Base-by-base conservation (phyloP, 2,888 invertebrate genomes). In the Eupithecia tripunctaria region DNA sequence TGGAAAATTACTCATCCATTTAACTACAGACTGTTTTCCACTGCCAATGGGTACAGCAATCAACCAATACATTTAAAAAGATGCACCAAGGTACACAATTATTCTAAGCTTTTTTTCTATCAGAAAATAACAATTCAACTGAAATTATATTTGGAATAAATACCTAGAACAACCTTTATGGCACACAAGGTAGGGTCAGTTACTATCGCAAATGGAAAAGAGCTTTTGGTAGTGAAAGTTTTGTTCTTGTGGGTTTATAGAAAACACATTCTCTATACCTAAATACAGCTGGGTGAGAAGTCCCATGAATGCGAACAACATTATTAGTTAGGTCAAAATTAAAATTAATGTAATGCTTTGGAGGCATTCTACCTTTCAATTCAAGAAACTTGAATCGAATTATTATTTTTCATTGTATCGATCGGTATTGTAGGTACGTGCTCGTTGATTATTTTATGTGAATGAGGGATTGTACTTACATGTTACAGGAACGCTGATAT, bases 331-430 rank as follows among this genome's bases (percentile, higher is more conserved):
- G n/a, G 18, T n/a, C 7, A 47, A 51, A 21, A n/a, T n/a, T 59
- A 59, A 27, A 14, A 32, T 10, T 15, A 27, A 27, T 15, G 47
- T n/a, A n/a, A 32, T 59, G 12, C 27, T 60, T n/a, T n/a, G 1
- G 6, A 62, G 21, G 63, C 12, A 47, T 7, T 12, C 4, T 27
- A 60, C 14, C 10, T 25, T 12, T 21, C 27, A 27, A 47, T 36
- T 36, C 8, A 36, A 36, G 60, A 38, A 69, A 36, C 15, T 76
- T 14, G 73, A 83, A 81, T 84, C 85, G 82, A 86, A 86, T 80
- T 79, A 84, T 81, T 82, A 89, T 89, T 79, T 88, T 77, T 72
- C 56, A 63, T 41, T 87, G 81, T 92, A 93, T 93, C 91, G 93
- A 93, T 93, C 92, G 91, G 85, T 82, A 88, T 83, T 86, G 86